Conservation (phyloP, 2,797 vertebrate genomes). For the Sciurus vulgaris region DNA sequence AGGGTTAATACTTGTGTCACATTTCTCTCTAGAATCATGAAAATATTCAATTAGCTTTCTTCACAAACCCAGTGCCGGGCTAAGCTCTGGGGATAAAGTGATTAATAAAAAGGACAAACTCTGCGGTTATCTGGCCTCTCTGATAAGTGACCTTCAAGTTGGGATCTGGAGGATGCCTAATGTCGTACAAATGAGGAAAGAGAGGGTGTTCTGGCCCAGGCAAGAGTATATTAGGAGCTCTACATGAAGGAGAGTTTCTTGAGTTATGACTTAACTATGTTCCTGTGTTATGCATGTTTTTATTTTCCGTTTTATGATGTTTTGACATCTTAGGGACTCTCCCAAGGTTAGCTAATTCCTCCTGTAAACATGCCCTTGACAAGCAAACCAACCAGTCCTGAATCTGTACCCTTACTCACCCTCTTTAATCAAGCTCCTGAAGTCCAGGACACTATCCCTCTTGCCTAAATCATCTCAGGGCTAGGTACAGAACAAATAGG, state of each 20-base stretch:
- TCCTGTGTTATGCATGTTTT: not conserved
- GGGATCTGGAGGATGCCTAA: not conserved
- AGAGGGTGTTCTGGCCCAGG: not conserved
- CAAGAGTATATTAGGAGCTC: not conserved
- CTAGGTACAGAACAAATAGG: not conserved
- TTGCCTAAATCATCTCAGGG: not conserved
- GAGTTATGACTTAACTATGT: not conserved
- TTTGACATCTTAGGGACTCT: not conserved
- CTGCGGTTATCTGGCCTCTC: not conserved
- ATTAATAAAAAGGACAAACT: not conserved
- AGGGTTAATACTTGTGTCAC: not conserved
- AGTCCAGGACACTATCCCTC: not conserved
- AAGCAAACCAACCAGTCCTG: not conserved
- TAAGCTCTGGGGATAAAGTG: not conserved
- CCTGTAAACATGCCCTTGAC: not conserved
- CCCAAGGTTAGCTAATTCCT: not conserved
- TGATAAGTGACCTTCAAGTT: not conserved
- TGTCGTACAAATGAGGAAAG: not conserved
- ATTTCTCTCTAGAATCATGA: not conserved
- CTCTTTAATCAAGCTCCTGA: not conserved
- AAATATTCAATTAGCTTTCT: not conserved
- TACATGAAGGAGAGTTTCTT: not conserved
- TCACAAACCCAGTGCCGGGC: not conserved
- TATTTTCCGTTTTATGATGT: not conserved
- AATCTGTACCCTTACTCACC: no score